Percentiles rank a stretch among this genome's conserved stretches.
Conservation (phyloP, 92 coral and sea anemone genomes). For the Porites evermanni region DNA sequence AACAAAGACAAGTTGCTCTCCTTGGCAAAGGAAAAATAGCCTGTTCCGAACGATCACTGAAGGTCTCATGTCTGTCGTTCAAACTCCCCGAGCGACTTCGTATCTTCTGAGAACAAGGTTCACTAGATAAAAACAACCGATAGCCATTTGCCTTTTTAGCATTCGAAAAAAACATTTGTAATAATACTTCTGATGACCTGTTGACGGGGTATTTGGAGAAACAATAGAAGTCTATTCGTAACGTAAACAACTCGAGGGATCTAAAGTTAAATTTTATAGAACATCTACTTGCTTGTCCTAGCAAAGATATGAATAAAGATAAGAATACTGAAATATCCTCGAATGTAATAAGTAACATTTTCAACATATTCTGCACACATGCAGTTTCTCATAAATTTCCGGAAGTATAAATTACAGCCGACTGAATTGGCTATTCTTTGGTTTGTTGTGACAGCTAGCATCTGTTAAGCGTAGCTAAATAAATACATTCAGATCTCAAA, state of each 20-base stretch:
- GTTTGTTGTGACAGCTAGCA: not conserved
- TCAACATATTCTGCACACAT: not conserved
- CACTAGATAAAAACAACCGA: not conserved
- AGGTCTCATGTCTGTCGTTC: too few species aligned
- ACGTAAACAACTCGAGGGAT: not conserved
- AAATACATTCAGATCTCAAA: not conserved
- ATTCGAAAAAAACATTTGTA: not conserved
- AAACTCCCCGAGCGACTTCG: too few species aligned
- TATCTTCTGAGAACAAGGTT: too few species aligned
- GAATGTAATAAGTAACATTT: too few species aligned
- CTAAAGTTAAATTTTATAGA: not conserved
- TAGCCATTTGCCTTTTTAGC: not conserved
- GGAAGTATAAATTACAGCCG: not conserved
- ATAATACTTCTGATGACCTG: not conserved
- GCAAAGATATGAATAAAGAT: too few species aligned
- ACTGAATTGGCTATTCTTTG: not conserved
- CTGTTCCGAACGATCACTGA: too few species aligned
- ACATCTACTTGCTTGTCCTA: not conserved
- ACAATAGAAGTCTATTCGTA: not conserved
- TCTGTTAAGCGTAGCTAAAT: not conserved
- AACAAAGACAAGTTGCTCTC: too few species aligned
- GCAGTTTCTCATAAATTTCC: not conserved
- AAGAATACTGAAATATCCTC: not conserved
- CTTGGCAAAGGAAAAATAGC: not conserved
- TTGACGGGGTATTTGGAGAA: not conserved